Evolutionary conservation across 1,140 invertebrate species (phyloP).

Genomic region (Manduca sexta): DNA sequence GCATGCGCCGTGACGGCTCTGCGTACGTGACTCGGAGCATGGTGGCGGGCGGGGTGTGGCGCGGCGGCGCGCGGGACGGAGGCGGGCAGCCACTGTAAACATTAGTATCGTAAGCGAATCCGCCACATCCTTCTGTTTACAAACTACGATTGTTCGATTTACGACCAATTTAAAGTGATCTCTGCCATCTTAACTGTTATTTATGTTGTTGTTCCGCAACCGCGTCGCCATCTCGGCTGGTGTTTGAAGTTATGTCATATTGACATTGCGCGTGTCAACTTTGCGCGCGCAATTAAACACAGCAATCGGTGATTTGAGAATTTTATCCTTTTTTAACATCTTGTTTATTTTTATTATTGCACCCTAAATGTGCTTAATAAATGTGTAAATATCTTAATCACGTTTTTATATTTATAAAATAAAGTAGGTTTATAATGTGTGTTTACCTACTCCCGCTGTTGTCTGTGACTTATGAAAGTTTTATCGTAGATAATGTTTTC

Average conservation of each 20-base stretch:
- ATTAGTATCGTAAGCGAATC: conserved; percentile 37
- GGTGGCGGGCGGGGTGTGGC: conserved; percentile 21
- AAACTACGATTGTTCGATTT: conserved; percentile 19
- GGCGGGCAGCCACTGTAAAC: conserved; percentile 40
- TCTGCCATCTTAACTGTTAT: background rate
- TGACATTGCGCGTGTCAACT: background rate
- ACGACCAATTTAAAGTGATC: conserved; percentile 1
- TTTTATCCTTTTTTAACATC: no score
- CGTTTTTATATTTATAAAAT: no score
- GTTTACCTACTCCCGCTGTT: no score
- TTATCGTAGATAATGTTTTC: no score
- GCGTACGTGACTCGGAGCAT: conserved; percentile 64
- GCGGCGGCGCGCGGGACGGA: conserved; percentile 14
- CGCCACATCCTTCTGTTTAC: conserved; percentile 38
- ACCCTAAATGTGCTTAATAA: no score
- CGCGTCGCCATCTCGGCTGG: background rate
- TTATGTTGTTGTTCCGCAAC: background rate
- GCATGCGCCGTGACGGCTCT: conserved; percentile 42
- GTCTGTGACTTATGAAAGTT: no score
- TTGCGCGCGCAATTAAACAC: background rate
- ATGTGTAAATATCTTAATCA: no score
- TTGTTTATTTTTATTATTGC: no score
- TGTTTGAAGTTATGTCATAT: background rate
- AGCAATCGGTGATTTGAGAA: background rate
- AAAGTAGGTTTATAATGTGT: no score